These are phyloP conservation scores for Tursiops truncatus DNA, from an alignment of 2,113 vertebrate genomes.

Conservation along the genomic window DNA sequence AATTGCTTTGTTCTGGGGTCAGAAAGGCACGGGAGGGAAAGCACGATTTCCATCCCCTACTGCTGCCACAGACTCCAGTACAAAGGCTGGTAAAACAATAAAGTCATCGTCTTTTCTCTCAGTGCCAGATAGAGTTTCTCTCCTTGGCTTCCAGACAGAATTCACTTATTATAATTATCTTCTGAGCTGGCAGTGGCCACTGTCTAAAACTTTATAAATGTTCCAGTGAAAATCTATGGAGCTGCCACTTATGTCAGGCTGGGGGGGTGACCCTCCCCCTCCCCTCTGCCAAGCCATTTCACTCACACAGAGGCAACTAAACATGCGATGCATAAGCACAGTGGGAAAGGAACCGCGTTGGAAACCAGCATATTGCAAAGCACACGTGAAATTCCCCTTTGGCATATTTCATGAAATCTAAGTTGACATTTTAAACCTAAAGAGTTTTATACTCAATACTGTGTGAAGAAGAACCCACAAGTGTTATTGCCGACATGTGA, in stretches of 20 bases:
- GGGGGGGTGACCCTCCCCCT: neutral
- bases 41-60: constrained; percentile 34
- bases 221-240: constrained; percentile 33
- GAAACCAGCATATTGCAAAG: neutral
- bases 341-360: neutral
- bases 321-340: neutral
- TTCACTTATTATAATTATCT: constrained; percentile 78
- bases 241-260: neutral
- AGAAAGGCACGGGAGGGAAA: constrained; percentile 64
- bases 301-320: neutral
- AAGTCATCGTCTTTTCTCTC: constrained; percentile 74
- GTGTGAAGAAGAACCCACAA: neutral
- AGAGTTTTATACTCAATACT: neutral
- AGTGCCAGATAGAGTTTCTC: constrained; percentile 66
- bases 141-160: constrained; percentile 75
- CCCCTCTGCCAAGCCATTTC: neutral
- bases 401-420: neutral
- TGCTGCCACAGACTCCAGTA: constrained; percentile 45
- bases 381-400: neutral
- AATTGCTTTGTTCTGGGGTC: constrained; percentile 81
- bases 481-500: neutral
- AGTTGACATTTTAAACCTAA: constrained; percentile 19
- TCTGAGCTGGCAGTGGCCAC: constrained; percentile 63
- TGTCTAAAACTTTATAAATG: constrained; percentile 77
- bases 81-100: constrained; percentile 70